Evolutionary conservation across 2,113 vertebrate genomes (phyloP), one percentile per base, ranked within the genome.

Genomic region (Pungitius pungitius): DNA sequence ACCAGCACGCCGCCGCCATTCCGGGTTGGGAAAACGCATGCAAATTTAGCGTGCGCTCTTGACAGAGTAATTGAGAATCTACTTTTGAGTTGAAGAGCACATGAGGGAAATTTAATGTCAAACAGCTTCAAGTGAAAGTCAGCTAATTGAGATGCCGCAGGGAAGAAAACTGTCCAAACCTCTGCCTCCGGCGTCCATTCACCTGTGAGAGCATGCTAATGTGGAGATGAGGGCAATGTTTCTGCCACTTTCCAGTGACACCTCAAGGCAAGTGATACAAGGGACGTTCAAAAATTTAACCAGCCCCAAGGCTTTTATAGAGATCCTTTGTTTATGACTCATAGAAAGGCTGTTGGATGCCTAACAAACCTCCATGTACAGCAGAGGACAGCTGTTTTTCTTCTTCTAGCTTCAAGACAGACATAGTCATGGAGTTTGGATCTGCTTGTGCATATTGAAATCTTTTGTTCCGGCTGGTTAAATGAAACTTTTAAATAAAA

Each of bases 121-220:
- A 78, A 51, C 17, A 18, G 45, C 61, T 55, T 49, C 15, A 54
- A 26, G 55, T 70, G 55, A 70, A 60, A 59, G 20, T n/a, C 10
- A 39, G n/a, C 12, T 60, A 47, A 49, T 20, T 57, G 42, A 30
- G 55, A 64, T 33, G 33, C 40, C 27, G 47, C 33, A n/a, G n/a
- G 66, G 60, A 33, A 13, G 18, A 24, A 22, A 24, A 27, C 26
- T 18, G 11, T 20, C 37, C 26, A 22, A 45, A 35, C 60, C 45
- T 52, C 18, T 49, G 54, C 47, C 72, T 69, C 56, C 1, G 35
- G 73, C 52, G 26, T 57, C 33, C 39, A 22, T 35, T 43, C 56
- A 52, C 4, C 49, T 27, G 22, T 24, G 22, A 51, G 45, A 39
- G 63, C 40, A 61, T 42, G 37, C 22, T 60, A 64, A 78, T 69